Base-by-base conservation (phyloP, 2,113 vertebrate species). In the Daboia siamensis region DNA sequence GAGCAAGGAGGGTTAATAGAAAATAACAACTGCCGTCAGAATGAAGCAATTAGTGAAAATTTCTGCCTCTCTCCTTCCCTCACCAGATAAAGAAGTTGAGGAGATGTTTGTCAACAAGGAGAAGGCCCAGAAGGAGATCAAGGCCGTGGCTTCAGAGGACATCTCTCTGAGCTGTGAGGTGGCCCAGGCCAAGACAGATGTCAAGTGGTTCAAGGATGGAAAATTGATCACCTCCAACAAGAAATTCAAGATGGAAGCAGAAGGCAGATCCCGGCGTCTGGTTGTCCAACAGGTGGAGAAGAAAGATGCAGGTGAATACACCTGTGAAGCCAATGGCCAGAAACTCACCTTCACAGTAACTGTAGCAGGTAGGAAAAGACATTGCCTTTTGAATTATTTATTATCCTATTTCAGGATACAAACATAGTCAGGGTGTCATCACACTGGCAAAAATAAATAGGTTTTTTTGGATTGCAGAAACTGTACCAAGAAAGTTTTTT, bases 131-230 rank as follows among this genome's bases (percentile, higher is more conserved):
- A 97, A 90, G 80, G 97, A 98, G 54, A 95, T 98, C 55, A 97
- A 96, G 59, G 97, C 95, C 3, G 26, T 48, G 3, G 90, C 96
- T 1, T 95, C 96, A 29, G 95, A 98, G 91, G 98, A 95, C 13
- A 95, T 96, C 88, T 96, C 93, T 15, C 95, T 97, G 39, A 97
- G 95, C 92, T 98, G 98, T 57, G 96, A 94, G 33, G 97, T 98
- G 90, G 96, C 96, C 11, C 97, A 98, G 24, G 93, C 93, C 69
- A 97, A 98, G 93, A 96, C 96, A 6, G 98, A 98, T 89, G 98
- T 98, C 92, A 98, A 97, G 59, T 98, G 98, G 98, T 98, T 95
- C 89, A 98, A 98, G 93, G 97, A 98, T 1, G 96, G 98, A 48
- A 98, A 97, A 88, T 57, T 92, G 95, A 88, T 98, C 91, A 93